Evolutionary conservation across 2,797 vertebrate species (phyloP), one percentile per base, ranked within the genome.

Genomic region (Gastrophryne carolinensis): DNA sequence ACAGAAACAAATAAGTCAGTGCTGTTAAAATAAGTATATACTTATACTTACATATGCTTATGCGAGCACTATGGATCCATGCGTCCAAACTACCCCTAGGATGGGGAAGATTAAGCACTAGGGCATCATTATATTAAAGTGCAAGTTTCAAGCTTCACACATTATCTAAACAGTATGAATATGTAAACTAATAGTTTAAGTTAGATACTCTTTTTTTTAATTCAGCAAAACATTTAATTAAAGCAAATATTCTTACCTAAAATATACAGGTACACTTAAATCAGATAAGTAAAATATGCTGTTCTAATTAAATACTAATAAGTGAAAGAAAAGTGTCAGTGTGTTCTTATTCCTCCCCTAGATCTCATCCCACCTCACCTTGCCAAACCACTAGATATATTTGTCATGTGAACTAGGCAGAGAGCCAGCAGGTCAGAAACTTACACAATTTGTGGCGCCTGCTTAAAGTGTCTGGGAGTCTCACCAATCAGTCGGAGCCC

Each of bases 371-470:
- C 71, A 73, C 83, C 82, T 84, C 80, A 74, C 80, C 75, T 84
- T 84, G 87, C 87, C 87, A 82, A 84, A 84, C 79, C 82, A 84
- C 88, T 85, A 87, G 87, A 85, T 87, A 87, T 80, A 76, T 80
- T 80, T 81, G 89, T 87, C 88, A 84, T 82, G 83, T 89, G 90
- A 86, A 88, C 86, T 81, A 81, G 89, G 89, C 82, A 81, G 76
- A 2, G 56, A 79, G 89, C 90, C 91, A 88, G 81, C 82, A 80
- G 87, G 85, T 85, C 89, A 87, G 87, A 69, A 50, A 72, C 86
- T 91, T 91, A 88, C 88, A 84, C 88, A 92, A 91, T 78, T 84
- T 80, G 79, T 90, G 92, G 90, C 84, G 87, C 93, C 90, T 86
- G 81, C 84, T 87, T 81, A 83, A 82, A 87, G 86, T 85, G 82